phyloP scores from a whole-genome alignment of 2,888 invertebrate species.

The Xanthia icteritia region DNA sequence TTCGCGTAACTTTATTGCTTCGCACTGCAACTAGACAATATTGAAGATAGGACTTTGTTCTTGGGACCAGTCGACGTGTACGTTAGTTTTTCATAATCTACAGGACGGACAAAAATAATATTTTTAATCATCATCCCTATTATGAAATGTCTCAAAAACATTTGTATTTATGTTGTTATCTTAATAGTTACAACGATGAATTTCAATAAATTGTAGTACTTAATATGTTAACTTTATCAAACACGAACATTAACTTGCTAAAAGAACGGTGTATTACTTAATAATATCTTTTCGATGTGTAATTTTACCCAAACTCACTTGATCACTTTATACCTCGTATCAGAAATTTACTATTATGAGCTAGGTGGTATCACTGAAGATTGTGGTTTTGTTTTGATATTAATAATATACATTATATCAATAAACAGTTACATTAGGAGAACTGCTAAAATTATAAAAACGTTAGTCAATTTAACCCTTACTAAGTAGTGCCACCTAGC shows the following conservation, averaged over 20 bases:
- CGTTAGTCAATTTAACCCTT: slow-evolving; percentile 13
- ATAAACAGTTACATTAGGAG: not conserved
- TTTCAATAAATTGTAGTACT: slow-evolving; percentile 43
- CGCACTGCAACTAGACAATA: too few relatives aligned
- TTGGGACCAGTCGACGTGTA: too few relatives aligned
- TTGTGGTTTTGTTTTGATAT: slow-evolving; percentile 10
- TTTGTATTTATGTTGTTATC: not conserved
- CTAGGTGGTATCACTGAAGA: slow-evolving; percentile 48
- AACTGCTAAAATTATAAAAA: slow-evolving; percentile 14
- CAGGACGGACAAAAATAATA: too few relatives aligned
- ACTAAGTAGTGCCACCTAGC: slow-evolving; percentile 38
- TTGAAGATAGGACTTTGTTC: too few relatives aligned
- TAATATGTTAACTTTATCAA: slow-evolving; percentile 13
- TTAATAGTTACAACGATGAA: slow-evolving; percentile 14
- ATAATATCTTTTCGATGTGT: slow-evolving; percentile 11
- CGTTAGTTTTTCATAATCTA: too few relatives aligned
- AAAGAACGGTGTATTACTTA: slow-evolving; percentile 36
- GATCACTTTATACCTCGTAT: slow-evolving; percentile 11
- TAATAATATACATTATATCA: too few relatives aligned
- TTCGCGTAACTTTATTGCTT: too few relatives aligned
- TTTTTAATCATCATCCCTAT: too few relatives aligned
- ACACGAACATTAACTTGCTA: slow-evolving; percentile 11
- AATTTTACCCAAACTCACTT: slow-evolving; percentile 12
- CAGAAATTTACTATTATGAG: slow-evolving; percentile 35
- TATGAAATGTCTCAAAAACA: slow-evolving; percentile 5